These are phyloP conservation scores for Ceratosolen solmsi DNA, from an alignment of 1,140 invertebrate species.

Conservation along the genomic window DNA sequence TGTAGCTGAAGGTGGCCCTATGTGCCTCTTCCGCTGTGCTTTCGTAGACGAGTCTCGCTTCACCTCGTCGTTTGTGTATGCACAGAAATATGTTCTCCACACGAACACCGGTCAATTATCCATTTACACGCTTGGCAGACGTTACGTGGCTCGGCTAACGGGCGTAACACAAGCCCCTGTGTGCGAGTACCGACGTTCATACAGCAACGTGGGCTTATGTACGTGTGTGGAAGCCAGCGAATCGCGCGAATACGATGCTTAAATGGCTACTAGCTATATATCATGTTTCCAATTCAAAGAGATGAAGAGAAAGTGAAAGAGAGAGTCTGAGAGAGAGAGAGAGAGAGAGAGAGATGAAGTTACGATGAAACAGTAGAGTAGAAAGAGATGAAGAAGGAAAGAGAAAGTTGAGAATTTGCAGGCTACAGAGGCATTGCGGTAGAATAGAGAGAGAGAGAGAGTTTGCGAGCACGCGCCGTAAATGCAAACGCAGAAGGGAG, in stretches of 20 bases:
- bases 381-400: too few relatives aligned
- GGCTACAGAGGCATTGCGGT: neutral
- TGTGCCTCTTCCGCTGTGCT: neutral
- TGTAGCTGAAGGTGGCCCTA: neutral
- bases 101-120: constrained; percentile 51
- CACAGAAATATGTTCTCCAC: constrained; percentile 8
- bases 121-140: constrained; percentile 47
- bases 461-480: constrained; percentile 61
- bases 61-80: neutral
- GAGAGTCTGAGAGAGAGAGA: constrained; percentile 52
- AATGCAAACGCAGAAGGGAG: constrained; percentile 73
- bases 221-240: neutral
- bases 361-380: constrained; percentile 38
- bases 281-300: neutral
- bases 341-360: constrained; percentile 50
- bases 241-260: neutral
- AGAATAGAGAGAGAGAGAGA: constrained; percentile 54
- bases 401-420: neutral
- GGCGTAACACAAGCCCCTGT: neutral
- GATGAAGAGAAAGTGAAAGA: constrained; percentile 18
- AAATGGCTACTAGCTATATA: neutral
- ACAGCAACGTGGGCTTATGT: neutral
- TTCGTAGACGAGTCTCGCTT: neutral
- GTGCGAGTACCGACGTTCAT: neutral
- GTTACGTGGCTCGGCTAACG: neutral